Conservation (phyloP, 2,113 vertebrate genomes). For the Ammodytes marinus region DNA sequence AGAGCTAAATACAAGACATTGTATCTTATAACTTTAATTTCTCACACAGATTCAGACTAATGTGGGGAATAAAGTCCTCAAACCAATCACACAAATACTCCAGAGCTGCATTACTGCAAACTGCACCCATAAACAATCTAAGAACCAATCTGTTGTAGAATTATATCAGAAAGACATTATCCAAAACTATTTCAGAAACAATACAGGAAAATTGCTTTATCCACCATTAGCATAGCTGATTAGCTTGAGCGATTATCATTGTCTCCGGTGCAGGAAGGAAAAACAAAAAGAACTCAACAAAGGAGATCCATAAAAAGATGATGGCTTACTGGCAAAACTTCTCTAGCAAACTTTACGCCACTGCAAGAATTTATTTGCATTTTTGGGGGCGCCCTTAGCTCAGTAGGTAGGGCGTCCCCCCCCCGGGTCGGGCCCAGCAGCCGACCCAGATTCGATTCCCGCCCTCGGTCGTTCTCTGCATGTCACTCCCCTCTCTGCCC, state of each 20-base stretch:
- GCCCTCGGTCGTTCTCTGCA: no score
- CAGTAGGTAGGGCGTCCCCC: no score
- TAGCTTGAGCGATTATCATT: neutral
- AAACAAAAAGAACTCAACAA: neutral
- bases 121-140: neutral
- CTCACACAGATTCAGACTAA: neutral
- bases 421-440: no score
- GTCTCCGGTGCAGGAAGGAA: neutral
- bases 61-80: neutral
- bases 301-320: neutral
- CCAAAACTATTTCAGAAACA: neutral
- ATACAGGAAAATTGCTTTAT: neutral
- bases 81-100: neutral
- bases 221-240: neutral
- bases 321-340: slow-evolving; percentile 7
- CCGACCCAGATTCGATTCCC: no score
- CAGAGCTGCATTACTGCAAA: neutral
- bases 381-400: no score
- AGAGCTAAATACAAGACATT: neutral
- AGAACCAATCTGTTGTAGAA: neutral
- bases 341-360: slow-evolving; percentile 1
- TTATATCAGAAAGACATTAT: neutral
- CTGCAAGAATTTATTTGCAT: slow-evolving; percentile 20
- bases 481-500: no score
- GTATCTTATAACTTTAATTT: neutral